These are phyloP conservation scores for Orbicella faveolata DNA, from an alignment of 64 coral and sea anemone genomes.

Conservation along the genomic window DNA sequence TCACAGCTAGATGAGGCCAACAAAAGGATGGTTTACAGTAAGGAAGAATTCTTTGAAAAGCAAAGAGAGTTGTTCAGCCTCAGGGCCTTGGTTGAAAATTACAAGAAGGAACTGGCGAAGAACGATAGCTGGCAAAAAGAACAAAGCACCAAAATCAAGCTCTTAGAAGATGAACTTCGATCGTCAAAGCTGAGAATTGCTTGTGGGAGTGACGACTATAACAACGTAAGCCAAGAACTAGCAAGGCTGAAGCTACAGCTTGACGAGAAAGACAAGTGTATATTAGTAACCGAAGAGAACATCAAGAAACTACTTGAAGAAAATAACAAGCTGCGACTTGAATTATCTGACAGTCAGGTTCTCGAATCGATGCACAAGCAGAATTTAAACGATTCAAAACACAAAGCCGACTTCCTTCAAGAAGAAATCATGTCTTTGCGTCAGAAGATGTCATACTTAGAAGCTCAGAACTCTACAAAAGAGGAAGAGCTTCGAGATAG, in stretches of 20 bases:
- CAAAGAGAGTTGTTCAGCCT: neutral
- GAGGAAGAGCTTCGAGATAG: conserved; percentile 1
- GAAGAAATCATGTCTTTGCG: conserved; percentile 1
- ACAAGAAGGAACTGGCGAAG: conserved; percentile 29
- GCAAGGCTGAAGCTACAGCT: neutral
- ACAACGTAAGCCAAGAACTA: neutral
- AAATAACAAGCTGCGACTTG: neutral
- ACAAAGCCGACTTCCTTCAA: neutral
- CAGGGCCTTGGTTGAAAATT: neutral
- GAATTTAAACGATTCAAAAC: neutral
- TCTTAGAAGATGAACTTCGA: neutral
- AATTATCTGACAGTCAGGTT: neutral
- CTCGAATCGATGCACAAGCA: neutral
- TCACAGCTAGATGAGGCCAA: neutral
- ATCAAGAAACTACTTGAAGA: neutral
- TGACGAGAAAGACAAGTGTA: neutral
- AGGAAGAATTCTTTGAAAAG: neutral
- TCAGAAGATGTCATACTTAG: neutral
- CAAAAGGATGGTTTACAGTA: neutral
- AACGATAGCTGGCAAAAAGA: neutral
- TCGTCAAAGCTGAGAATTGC: neutral
- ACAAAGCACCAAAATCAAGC: neutral
- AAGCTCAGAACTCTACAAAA: neutral
- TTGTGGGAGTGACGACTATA: neutral
- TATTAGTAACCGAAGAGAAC: neutral